These are phyloP conservation scores for Xylota sylvarum DNA, from an alignment of 2,888 invertebrate species.

Conservation along the genomic window DNA sequence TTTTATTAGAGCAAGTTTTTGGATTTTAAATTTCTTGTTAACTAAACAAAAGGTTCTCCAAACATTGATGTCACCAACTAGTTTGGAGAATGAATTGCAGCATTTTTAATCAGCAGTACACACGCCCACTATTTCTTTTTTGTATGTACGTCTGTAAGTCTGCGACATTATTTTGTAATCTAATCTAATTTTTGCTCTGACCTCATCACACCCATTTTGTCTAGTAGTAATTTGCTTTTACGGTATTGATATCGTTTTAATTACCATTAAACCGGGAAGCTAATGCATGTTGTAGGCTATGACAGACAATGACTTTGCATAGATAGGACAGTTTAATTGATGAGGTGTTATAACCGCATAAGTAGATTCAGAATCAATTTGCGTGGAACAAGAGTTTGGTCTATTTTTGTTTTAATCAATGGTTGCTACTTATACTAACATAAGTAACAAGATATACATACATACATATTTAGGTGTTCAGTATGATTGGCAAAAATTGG, in stretches of 20 bases:
- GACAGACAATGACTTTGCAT: neutral
- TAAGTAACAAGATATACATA: no score
- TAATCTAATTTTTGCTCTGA: slow-evolving; percentile 27
- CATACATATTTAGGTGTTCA: no score
- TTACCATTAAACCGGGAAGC: neutral
- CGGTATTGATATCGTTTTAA: slow-evolving; percentile 32
- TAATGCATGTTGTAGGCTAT: neutral
- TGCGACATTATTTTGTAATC: neutral
- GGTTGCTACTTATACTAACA: neutral
- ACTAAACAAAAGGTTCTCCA: neutral
- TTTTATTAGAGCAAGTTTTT: slow-evolving; percentile 9
- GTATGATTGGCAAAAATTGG: no score
- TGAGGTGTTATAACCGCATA: neutral
- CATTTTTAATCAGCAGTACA: neutral
- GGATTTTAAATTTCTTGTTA: neutral
- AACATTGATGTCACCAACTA: slow-evolving; percentile 44
- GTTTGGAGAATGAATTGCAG: neutral
- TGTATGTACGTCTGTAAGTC: neutral
- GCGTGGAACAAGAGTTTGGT: neutral
- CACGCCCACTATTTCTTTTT: neutral
- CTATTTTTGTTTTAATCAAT: neutral
- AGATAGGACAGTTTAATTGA: slow-evolving; percentile 16
- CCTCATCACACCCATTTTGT: slow-evolving; percentile 5
- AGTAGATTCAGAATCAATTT: neutral
- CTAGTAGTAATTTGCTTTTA: slow-evolving; percentile 1